Evolutionary conservation across 2,888 invertebrate genomes (phyloP).

Genomic region (Hoplodrina ambigua): DNA sequence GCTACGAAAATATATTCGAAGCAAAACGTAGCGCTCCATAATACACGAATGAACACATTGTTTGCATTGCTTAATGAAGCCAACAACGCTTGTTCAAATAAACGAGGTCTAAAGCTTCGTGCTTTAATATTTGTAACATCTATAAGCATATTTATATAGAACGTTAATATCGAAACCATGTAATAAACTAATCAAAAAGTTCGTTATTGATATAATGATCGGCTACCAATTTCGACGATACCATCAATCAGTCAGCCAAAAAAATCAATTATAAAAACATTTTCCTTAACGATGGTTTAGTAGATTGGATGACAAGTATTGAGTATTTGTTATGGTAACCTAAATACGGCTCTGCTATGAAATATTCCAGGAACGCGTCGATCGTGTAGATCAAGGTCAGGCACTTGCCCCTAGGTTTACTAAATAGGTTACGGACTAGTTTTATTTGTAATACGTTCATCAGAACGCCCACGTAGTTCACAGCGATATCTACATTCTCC

Average conservation of each 20-base stretch:
- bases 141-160: neutral
- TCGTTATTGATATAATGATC: conserved; percentile 2
- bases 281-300: conserved; percentile 16
- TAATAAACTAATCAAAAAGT: neutral
- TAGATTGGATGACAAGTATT: conserved; percentile 19
- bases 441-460: conserved; percentile 54
- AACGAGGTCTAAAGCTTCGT: conserved; percentile 34
- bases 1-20: conserved; percentile 49
- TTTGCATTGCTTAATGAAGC: conserved; percentile 55
- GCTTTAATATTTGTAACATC: conserved; percentile 26
- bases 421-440: conserved; percentile 61
- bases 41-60: conserved; percentile 51
- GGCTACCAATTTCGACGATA: conserved; percentile 7
- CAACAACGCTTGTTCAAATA: conserved; percentile 44
- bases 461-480: conserved; percentile 51
- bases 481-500: conserved; percentile 30
- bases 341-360: conserved; percentile 27
- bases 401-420: conserved; percentile 50
- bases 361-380: conserved; percentile 52
- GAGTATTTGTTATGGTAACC: conserved; percentile 51
- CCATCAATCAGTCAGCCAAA: conserved; percentile 15
- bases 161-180: neutral
- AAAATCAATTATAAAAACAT: conserved; percentile 25
- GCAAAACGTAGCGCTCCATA: conserved; percentile 32
- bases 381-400: conserved; percentile 66